Base-by-base conservation (phyloP, 2,113 vertebrate genomes). In the Mionectes macconnelli region DNA sequence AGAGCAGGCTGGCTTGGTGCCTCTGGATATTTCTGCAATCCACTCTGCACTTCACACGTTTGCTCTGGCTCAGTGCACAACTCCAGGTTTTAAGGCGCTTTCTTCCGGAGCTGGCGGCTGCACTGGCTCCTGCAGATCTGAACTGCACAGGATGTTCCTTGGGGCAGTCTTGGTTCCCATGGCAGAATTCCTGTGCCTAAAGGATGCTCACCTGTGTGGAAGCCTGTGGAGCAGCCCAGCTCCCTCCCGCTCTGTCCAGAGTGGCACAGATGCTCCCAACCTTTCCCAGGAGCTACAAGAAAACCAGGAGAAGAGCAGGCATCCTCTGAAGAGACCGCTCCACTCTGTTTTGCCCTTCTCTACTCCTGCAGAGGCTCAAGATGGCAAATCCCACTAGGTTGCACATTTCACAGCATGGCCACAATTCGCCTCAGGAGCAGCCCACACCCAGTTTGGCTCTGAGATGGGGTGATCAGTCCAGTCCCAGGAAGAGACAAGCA, bases 81-180 rank as follows among this genome's bases (percentile, higher is more conserved):
- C 45, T 64, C 37, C 62, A 63, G 16, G 37, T 35, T 63, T 60
- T 45, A 52, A 76, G 1, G 33, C 1, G 2, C 44, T 73, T 64
- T 55, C 69, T n/a, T 74, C 44, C 81, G 44, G 31, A 53, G 66
- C 35, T 27, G 39, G 49, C 64, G 17, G 59, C 31, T 37, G 87
- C 79, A 3, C 64, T 5, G 50, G 39, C 66, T 73, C 39, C 35
- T 1, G 35, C 18, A 18, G 8, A n/a, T 14, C 47, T 28, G 3
- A 91, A 23, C 17, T 3, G 12, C 10, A 31, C 87, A 84, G 56
- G 49, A 2, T 23, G 31, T 23, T 67, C 72, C 56, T 50, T 1
- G 0, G 0, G 0, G 21, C 11, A 4, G 79, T 39, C 50, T 42
- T 4, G 2, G 47, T 8, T 59, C 35, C 53, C 13, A n/a, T 0